Evolutionary conservation across 2,797 vertebrate species (phyloP), one percentile per base, ranked within the genome.

Genomic region (Oceanodroma leucorhoa): DNA sequence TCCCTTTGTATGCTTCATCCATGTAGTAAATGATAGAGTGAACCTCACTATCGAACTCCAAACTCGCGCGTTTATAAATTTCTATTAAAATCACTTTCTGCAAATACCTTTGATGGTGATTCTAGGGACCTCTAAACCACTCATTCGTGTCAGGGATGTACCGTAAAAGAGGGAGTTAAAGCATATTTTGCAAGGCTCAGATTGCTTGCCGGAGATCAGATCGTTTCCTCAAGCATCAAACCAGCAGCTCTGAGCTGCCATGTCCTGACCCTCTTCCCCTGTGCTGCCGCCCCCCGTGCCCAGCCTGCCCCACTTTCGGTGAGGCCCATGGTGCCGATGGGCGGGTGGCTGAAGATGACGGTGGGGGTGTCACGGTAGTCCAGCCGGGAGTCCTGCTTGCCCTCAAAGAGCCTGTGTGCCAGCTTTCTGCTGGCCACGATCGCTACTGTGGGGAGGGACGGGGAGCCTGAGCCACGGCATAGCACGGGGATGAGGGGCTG

Each of bases 361-460:
- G n/a, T 24, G 55, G n/a, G 22, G n/a, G 14, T 34, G 22, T 34
- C n/a, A 16, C 9, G 5, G 55, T 57, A 24, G 55, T 99, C 98
- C 67, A 99, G 86, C 93, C 98, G 98, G 54, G 98, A 99, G 82
- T 98, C 98, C 82, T 97, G 91, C 97, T 99, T 98, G 76, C 98
- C 98, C 87, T 99, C 98, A 96, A 99, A 99, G 83, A 99, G 98
- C 92, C 99, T 97, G 89, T 98, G 98, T 30, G 98, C 98, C 95
- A 99, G 97, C 96, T 99, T 99, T 79, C 99, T 98, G 94, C 98
- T 98, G 51, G 98, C 99, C 76, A 98, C 98, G n/a, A 99, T 99
- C 30, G 98, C 99, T 96, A 99, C 98, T 99, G 89, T 12, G 27
- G 45, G 40, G 18, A 58, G 36, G 45, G 11, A 36, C 1, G 6